These are phyloP conservation scores for Athalia circularis DNA, from an alignment of 2,888 invertebrate genomes.

Conservation along the genomic window DNA sequence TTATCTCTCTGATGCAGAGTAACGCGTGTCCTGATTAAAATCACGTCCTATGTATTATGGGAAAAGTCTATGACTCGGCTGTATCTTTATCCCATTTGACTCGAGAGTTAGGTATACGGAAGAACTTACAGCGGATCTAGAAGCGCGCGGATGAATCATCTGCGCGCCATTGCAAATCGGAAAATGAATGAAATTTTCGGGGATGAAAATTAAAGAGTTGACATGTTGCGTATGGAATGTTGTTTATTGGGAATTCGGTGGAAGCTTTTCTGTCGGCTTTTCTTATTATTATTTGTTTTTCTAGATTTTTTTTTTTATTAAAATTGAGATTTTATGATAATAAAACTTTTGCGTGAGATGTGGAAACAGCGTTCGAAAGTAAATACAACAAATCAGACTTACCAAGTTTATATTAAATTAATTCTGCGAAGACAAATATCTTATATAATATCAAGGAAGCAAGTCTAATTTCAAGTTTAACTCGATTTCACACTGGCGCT, in stretches of 20 bases:
- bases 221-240: background rate
- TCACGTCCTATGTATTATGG: background rate
- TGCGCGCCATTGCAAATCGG: background rate
- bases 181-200: background rate
- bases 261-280: background rate
- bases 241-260: background rate
- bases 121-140: background rate
- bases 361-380: constrained; percentile 25
- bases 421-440: constrained; percentile 46
- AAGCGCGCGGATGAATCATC: too few relatives aligned
- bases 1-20: background rate
- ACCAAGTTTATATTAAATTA: constrained; percentile 47
- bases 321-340: constrained; percentile 16
- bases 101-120: background rate
- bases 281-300: background rate
- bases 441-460: constrained; percentile 43
- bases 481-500: constrained; percentile 43
- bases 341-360: constrained; percentile 10
- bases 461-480: constrained; percentile 45
- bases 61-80: constrained; percentile 12
- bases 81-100: constrained; percentile 28
- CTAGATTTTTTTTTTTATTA: background rate
- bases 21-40: background rate
- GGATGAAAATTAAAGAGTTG: background rate
- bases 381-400: constrained; percentile 45